Base-by-base conservation (phyloP, 2,113 vertebrate species). In the Carassius carassius region DNA sequence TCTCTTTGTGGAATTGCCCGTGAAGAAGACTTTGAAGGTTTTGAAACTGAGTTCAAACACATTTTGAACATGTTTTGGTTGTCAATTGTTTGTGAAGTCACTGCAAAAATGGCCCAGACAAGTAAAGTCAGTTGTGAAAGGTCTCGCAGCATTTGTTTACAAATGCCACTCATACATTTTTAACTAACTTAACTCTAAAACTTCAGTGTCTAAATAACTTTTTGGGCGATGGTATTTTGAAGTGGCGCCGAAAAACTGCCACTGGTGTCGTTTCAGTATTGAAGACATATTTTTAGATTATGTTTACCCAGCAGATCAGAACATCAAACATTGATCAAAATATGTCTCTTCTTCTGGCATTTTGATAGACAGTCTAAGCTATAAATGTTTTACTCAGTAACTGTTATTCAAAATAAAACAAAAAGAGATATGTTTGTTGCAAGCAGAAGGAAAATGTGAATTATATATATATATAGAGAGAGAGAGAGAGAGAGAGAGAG, bases 241-340 rank as follows among this genome's bases (percentile, higher is more conserved):
- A 56, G 14, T 29, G 25, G 8, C 14, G 17, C 16, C 4, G 1
- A 69, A 47, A 73, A 69, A 37, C 80, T 29, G 29, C 29, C 29
- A 29, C 29, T 29, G 29, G 1, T 35, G 41, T 4, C 25, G 37
- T 37, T 32, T 82, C 17, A 16, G 23, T 21, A 13, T 77, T 77
- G 17, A 77, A 13, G 44, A 4, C 6, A 16, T 81, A 70, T 81
- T 81, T 82, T 82, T 72, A 72, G 67, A 37, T 35, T 32, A 19
- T 82, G 80, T 58, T 82, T 72, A 82, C 67, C 3, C 12, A 41
- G 80, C 21, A 82, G 47, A 82, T 72, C 67, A 37, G 49, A 41
- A 82, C 41, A 32, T 41, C 49, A n/a, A n/a, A n/a, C n/a, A 72
- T 82, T 72, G 67, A 82, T 72, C 67, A 82, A 13, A n/a, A 72